These are phyloP conservation scores for Aphidius ervi DNA, from an alignment of 1,140 invertebrate genomes.

Conservation along the genomic window DNA sequence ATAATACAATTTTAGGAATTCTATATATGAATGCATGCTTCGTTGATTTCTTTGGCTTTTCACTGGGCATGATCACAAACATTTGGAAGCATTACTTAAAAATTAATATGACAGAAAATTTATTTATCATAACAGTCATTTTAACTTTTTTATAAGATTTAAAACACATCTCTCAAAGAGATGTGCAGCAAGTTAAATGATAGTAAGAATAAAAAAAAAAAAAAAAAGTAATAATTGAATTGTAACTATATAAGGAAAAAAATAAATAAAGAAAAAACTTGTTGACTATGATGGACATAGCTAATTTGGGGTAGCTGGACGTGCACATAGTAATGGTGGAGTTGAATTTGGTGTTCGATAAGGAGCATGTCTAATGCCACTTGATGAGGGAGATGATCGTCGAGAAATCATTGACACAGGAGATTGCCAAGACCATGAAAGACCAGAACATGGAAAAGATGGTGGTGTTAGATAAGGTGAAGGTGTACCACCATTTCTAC, in stretches of 20 bases:
- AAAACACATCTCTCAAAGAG: background rate
- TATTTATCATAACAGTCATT: too few relatives aligned
- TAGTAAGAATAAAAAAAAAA: background rate
- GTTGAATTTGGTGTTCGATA: slow-evolving; percentile 42
- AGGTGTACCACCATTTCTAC: slow-evolving; percentile 32
- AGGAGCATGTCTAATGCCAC: slow-evolving; percentile 45
- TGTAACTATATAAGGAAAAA: too few relatives aligned
- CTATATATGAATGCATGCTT: too few relatives aligned
- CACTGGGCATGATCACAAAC: too few relatives aligned
- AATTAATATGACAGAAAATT: too few relatives aligned
- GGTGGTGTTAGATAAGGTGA: slow-evolving; percentile 35
- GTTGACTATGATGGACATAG: slow-evolving; percentile 24
- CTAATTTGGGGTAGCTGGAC: slow-evolving; percentile 46
- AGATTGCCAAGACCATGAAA: slow-evolving; percentile 49
- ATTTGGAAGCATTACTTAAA: too few relatives aligned
- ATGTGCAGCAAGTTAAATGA: background rate
- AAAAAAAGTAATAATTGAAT: background rate
- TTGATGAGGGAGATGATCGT: slow-evolving; percentile 42
- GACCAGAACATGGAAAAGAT: slow-evolving; percentile 42
- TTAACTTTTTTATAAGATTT: too few relatives aligned
- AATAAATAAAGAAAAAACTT: background rate
- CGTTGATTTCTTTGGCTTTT: too few relatives aligned
- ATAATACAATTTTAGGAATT: too few relatives aligned
- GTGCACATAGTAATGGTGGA: slow-evolving; percentile 38
- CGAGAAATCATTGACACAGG: slow-evolving; percentile 43